Percentiles rank a stretch among this genome's conserved stretches.
Conservation (phyloP, 37 sponge, comb jelly and placozoan genomes). For the Hexactinellida sp. region DNA sequence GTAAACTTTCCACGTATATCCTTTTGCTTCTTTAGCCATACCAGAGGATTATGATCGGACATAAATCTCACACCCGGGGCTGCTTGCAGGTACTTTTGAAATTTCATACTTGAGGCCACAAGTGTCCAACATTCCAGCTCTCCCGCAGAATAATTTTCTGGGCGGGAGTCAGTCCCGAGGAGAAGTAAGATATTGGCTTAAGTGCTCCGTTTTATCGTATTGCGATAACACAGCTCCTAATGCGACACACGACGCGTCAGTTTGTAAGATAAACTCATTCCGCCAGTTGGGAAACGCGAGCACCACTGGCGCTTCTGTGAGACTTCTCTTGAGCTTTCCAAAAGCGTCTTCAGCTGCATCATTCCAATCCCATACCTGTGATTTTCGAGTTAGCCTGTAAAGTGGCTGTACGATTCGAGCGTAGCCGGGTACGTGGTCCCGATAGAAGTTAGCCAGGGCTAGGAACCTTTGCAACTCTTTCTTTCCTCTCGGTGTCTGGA, state of each 20-base stretch:
- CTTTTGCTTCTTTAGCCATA: neutral
- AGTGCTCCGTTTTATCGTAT: neutral
- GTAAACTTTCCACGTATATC: neutral
- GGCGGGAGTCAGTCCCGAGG: neutral
- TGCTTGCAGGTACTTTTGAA: neutral
- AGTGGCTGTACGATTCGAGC: neutral
- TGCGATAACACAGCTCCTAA: neutral
- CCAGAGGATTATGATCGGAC: neutral
- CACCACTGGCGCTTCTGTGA: neutral
- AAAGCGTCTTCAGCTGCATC: neutral
- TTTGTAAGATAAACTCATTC: neutral
- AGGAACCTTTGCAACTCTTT: neutral
- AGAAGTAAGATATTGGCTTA: neutral
- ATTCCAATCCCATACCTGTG: neutral
- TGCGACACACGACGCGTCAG: neutral
- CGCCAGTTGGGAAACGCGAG: neutral
- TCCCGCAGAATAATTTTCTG: neutral
- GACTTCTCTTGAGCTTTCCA: neutral
- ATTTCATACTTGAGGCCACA: neutral
- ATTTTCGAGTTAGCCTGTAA: neutral
- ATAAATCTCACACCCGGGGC: neutral
- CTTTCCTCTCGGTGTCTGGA: neutral
- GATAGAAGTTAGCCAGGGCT: neutral
- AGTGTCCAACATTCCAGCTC: neutral
- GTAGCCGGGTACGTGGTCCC: neutral